These are phyloP conservation scores for Ammodramus savannarum DNA, from an alignment of 2,113 vertebrate species.

Conservation along the genomic window DNA sequence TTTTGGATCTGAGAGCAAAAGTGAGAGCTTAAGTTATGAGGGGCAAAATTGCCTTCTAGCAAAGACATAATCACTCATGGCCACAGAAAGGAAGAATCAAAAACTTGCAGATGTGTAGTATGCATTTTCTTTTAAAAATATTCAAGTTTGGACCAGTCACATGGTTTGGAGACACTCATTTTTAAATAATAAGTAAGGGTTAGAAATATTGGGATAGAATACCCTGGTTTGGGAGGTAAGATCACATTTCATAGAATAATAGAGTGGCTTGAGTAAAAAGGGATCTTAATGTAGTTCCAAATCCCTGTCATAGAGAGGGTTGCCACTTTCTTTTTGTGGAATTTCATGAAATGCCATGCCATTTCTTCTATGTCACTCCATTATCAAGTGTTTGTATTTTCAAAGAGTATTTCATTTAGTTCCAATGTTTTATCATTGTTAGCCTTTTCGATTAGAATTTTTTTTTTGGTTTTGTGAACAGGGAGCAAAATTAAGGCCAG, in stretches of 20 bases:
- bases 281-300: neutral
- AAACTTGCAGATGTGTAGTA: neutral
- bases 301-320: neutral
- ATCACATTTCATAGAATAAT: neutral
- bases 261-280: neutral
- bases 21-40: neutral
- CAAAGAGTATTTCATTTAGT: neutral
- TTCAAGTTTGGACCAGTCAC: neutral
- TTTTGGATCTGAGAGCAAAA: neutral
- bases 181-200: neutral
- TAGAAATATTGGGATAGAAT: neutral
- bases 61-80: neutral
- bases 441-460: neutral
- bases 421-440: neutral
- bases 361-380: neutral
- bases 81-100: neutral
- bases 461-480: neutral
- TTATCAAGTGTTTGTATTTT: neutral
- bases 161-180: neutral
- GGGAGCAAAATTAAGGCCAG: neutral
- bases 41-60: neutral
- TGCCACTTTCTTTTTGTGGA: neutral
- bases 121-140: neutral
- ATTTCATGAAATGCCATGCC: neutral
- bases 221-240: neutral